A percentile compares a stretch with the other conserved stretches of the same genome.
Evolutionary conservation across 2,797 vertebrate species (phyloP).

Genomic region (Bovichtus variegatus): DNA sequence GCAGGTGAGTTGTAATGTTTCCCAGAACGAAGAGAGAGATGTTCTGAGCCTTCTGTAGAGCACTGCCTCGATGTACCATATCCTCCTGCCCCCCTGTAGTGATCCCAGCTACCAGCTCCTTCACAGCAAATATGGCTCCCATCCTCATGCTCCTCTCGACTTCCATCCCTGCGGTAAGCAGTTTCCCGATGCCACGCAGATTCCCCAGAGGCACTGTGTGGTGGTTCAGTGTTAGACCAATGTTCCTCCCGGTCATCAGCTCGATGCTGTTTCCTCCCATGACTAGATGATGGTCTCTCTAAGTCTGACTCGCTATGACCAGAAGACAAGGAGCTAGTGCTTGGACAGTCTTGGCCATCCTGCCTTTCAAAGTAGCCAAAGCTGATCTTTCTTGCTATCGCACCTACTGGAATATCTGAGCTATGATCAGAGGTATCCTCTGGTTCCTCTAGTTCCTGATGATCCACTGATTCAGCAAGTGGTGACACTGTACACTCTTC

Average conservation of each 20-base stretch:
- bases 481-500: conserved; percentile 52
- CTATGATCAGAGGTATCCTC: conserved; percentile 77
- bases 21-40: conserved; percentile 55
- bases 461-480: conserved; percentile 51
- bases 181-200: conserved; percentile 67
- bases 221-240: conserved; percentile 54
- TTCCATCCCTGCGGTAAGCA: conserved; percentile 59
- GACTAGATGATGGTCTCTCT: conserved; percentile 66
- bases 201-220: conserved; percentile 33
- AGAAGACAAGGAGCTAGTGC: conserved; percentile 86
- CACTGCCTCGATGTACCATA: conserved; percentile 45
- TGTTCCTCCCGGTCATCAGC: conserved; percentile 39
- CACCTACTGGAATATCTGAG: conserved; percentile 74
- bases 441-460: conserved; percentile 59
- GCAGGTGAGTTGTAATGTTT: conserved; percentile 80
- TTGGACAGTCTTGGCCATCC: conserved; percentile 81
- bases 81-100: conserved; percentile 49
- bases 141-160: conserved; percentile 71
- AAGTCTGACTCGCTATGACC: conserved; percentile 84
- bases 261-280: conserved; percentile 47
- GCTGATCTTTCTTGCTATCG: conserved; percentile 70
- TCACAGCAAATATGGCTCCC: conserved; percentile 51
- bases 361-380: conserved; percentile 77
- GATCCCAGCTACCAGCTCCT: conserved; percentile 64
- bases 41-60: conserved; percentile 67